phyloP scores from a whole-genome alignment of 2,797 vertebrate genomes.

The Gymnothorax javanicus region DNA sequence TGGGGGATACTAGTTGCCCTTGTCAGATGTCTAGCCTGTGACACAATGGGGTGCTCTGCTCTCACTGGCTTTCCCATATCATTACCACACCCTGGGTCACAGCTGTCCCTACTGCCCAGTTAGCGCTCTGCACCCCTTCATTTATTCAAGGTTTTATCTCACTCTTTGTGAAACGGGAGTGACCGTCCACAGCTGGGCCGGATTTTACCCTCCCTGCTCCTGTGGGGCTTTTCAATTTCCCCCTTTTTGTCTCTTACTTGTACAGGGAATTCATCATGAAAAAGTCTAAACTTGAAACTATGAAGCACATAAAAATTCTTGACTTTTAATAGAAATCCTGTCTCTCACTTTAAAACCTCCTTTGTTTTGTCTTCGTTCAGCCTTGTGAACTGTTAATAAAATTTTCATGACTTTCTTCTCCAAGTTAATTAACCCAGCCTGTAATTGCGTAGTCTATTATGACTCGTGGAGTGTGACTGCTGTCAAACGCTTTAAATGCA shows the following conservation, averaged over 20 bases:
- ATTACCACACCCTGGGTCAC: slow-evolving; percentile 29
- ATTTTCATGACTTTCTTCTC: slow-evolving; percentile 61
- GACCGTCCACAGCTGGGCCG: neutral
- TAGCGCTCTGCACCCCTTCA: neutral
- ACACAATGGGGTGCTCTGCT: slow-evolving; percentile 43
- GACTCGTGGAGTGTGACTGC: slow-evolving; percentile 54
- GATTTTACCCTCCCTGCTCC: neutral
- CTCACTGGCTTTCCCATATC: neutral
- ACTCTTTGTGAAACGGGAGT: neutral
- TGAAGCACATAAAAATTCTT: neutral
- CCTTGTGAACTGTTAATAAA: slow-evolving; percentile 65
- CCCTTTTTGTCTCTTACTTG: neutral
- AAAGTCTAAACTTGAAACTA: neutral
- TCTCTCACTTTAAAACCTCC: neutral
- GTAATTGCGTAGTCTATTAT: slow-evolving; percentile 62
- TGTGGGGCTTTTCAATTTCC: neutral
- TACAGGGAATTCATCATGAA: neutral
- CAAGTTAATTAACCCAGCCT: slow-evolving; percentile 66
- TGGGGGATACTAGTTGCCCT: slow-evolving; percentile 20
- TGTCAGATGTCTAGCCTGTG: slow-evolving; percentile 28
- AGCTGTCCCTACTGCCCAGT: neutral
- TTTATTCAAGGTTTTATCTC: slow-evolving; percentile 6
- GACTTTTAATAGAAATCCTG: neutral
- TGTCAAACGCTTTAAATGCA: slow-evolving; percentile 24
- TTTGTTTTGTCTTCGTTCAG: slow-evolving; percentile 48